Conservation (phyloP, 2,113 vertebrate genomes). For the Nematolebias whitei region DNA sequence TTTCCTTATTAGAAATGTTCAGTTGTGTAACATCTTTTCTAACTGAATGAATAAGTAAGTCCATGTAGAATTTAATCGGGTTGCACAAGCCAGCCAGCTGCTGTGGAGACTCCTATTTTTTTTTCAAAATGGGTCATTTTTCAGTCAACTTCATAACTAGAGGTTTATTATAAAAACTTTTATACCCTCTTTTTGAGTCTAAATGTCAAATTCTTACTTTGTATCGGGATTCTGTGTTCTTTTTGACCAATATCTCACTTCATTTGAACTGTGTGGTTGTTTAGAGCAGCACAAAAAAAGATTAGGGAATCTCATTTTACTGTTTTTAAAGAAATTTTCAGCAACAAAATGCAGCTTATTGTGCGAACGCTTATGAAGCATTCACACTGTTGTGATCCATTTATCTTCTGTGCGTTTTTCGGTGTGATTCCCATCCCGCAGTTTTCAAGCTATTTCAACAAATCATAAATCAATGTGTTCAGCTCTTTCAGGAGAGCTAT, state of each 20-base stretch:
- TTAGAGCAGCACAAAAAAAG: not conserved
- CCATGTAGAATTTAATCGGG: constrained; percentile 26
- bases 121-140: constrained; percentile 44
- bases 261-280: constrained; percentile 4
- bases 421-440: no score
- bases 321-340: no score
- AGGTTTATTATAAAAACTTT: constrained; percentile 7
- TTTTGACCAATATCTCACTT: not conserved
- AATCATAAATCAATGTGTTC: no score
- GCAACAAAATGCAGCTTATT: no score
- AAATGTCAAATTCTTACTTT: constrained; percentile 14
- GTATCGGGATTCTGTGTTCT: constrained; percentile 22
- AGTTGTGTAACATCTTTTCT: constrained; percentile 60
- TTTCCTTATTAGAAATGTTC: constrained; percentile 17
- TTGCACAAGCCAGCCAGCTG: constrained; percentile 41
- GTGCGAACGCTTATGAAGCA: no score
- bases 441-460: no score
- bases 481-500: no score
- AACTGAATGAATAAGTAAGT: constrained; percentile 59
- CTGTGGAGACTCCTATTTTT: constrained; percentile 40
- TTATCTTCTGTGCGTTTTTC: no score
- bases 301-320: not conserved
- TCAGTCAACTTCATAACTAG: constrained; percentile 20
- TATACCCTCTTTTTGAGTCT: constrained; percentile 17
- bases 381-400: no score